phyloP scores from a whole-genome alignment of 2,797 vertebrate genomes.

The Crossoptilon crossoptilon region DNA sequence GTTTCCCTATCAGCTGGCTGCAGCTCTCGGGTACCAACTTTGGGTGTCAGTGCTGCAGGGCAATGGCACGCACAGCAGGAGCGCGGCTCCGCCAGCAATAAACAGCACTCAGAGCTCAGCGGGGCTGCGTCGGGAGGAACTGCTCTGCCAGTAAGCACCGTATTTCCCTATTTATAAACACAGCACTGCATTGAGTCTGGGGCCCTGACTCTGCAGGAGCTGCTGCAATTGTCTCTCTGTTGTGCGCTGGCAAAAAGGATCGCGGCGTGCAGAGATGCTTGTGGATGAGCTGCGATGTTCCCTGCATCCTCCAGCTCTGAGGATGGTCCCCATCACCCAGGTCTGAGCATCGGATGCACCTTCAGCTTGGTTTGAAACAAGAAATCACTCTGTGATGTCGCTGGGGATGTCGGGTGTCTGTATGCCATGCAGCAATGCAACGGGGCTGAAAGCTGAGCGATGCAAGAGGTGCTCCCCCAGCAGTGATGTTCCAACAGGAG shows the following conservation, averaged over 20 bases:
- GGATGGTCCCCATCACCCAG: neutral
- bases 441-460: rapidly evolving
- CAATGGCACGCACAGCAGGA: neutral
- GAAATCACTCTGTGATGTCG: neutral
- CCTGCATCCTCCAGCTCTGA: neutral
- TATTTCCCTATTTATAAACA: neutral
- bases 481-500: neutral
- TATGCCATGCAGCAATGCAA: rapidly evolving
- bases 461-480: neutral
- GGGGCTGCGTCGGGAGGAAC: neutral
- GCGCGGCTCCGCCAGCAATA: neutral
- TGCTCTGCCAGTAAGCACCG: neutral
- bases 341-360: neutral
- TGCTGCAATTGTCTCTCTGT: neutral
- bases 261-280: neutral
- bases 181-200: neutral
- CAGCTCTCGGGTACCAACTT: neutral
- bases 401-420: too few species aligned
- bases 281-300: neutral
- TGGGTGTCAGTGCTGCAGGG: neutral
- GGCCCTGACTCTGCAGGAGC: neutral
- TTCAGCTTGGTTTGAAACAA: neutral
- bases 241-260: neutral
- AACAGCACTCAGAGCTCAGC: neutral
- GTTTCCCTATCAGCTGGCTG: neutral